Evolutionary conservation across 2,113 vertebrate genomes (phyloP).

Genomic region (Sciurus niger): DNA sequence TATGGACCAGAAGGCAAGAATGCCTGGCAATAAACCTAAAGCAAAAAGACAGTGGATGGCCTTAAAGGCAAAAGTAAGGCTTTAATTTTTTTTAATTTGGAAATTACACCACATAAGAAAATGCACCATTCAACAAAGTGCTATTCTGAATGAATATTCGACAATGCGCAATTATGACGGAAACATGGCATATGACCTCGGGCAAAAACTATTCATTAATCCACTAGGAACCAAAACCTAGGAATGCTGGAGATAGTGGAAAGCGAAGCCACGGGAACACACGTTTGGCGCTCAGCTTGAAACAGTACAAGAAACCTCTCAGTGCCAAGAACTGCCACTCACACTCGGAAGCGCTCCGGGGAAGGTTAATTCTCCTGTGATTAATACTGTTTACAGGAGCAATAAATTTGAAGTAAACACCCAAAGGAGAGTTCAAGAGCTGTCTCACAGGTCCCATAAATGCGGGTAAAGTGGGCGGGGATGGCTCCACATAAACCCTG

Average conservation of each 20-base stretch:
- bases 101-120: not conserved
- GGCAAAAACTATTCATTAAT: not conserved
- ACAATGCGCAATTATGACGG: not conserved
- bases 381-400: constrained; percentile 69
- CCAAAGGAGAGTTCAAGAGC: constrained; percentile 62
- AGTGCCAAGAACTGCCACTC: constrained; percentile 60
- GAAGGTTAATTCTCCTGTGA: constrained; percentile 46
- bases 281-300: not conserved
- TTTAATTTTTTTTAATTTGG: not conserved
- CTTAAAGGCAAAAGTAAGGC: not conserved
- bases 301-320: constrained; percentile 7
- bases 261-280: not conserved
- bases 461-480: not conserved
- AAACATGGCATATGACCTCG: not conserved
- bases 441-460: constrained; percentile 49
- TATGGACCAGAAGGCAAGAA: not conserved
- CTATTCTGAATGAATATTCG: not conserved
- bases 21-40: not conserved
- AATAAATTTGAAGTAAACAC: constrained; percentile 76
- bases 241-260: not conserved
- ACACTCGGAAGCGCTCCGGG: constrained; percentile 51
- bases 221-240: not conserved
- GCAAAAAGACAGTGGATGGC: not conserved
- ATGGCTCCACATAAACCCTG: not conserved
- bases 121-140: not conserved